phyloP scores from a whole-genome alignment of 2,113 vertebrate genomes.

The Pelobates fuscus region DNA sequence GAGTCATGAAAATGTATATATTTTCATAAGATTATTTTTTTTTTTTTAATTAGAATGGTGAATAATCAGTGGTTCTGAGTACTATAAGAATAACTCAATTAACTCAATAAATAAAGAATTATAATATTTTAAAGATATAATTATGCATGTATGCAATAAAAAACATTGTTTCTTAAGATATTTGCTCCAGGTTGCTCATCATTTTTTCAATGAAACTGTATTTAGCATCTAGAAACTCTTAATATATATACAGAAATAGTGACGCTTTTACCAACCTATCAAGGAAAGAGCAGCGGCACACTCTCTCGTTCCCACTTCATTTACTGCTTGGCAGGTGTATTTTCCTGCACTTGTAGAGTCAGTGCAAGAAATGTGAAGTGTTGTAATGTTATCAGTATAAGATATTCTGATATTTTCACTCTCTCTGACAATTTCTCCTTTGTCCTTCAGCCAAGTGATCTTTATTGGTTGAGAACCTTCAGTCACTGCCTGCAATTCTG shows the following conservation, averaged over 20 bases:
- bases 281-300: slow-evolving; percentile 88
- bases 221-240: no score
- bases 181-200: neutral
- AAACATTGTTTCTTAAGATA: neutral
- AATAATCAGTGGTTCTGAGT: no score
- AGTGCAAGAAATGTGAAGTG: slow-evolving; percentile 79
- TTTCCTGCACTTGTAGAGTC: slow-evolving; percentile 81
- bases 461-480: slow-evolving; percentile 92
- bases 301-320: slow-evolving; percentile 91
- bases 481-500: slow-evolving; percentile 79
- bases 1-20: no score
- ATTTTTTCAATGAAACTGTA: no score
- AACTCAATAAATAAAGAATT: neutral
- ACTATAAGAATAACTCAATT: no score
- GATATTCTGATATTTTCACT: slow-evolving; percentile 85
- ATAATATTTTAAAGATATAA: neutral
- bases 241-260: neutral
- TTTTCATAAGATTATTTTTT: no score
- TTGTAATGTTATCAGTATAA: slow-evolving; percentile 84
- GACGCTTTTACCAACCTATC: slow-evolving; percentile 80
- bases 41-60: no score
- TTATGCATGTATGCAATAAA: neutral
- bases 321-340: slow-evolving; percentile 92
- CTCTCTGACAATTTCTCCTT: slow-evolving; percentile 88
- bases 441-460: slow-evolving; percentile 91